Conservation (phyloP, 2,888 invertebrate genomes). For the Automeris io region DNA sequence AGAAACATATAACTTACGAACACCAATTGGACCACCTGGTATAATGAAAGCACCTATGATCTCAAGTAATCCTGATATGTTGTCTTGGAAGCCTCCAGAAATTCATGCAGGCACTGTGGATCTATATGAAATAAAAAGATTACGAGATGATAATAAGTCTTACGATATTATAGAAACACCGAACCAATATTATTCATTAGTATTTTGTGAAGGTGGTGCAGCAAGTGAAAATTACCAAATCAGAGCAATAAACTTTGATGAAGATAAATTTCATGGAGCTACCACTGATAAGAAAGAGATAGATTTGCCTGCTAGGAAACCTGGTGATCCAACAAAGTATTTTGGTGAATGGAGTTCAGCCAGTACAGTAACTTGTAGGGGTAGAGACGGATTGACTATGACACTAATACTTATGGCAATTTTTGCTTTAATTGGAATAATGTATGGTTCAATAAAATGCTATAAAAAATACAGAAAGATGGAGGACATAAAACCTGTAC, state of each 20-base stretch:
- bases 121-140: conserved; percentile 72
- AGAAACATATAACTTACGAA: conserved; percentile 68
- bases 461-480: conserved; percentile 79
- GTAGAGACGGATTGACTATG: conserved; percentile 46
- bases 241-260: conserved; percentile 59
- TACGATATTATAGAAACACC: conserved; percentile 42
- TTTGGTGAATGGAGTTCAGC: conserved; percentile 60
- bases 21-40: conserved; percentile 79
- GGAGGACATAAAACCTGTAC: conserved; percentile 81
- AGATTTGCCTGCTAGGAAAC: conserved; percentile 24
- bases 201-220: conserved; percentile 48
- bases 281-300: conserved; percentile 35
- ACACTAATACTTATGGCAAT: conserved; percentile 47
- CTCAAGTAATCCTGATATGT: conserved; percentile 36
- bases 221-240: conserved; percentile 54
- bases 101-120: conserved; percentile 74
- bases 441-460: conserved; percentile 63
- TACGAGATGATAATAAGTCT: conserved; percentile 41
- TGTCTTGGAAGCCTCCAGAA: conserved; percentile 72
- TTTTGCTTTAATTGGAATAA: conserved; percentile 40
- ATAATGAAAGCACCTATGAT: conserved; percentile 45
- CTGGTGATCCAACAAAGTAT: conserved; percentile 26
- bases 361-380: conserved; percentile 44
- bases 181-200: conserved; percentile 31
- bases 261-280: conserved; percentile 46